A percentile compares a stretch with the other conserved stretches of the same genome.
These are phyloP conservation scores for Hippasteria phrygiana DNA, from an alignment of 53 echinoderm and acorn worm genomes.

Conservation along the genomic window DNA sequence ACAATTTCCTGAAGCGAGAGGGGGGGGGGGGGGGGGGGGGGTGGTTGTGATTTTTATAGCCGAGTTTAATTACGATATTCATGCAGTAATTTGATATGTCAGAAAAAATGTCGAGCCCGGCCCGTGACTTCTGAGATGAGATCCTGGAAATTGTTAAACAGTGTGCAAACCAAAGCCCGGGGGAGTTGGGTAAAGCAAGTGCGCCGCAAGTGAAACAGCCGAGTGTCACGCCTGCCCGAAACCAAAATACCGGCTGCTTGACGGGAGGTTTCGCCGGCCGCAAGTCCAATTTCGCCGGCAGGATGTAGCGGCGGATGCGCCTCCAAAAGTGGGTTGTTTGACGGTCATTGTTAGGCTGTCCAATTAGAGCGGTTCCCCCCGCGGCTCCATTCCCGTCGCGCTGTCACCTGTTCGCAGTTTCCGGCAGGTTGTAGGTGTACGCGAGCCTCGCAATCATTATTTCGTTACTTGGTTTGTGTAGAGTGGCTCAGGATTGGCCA, in stretches of 20 bases:
- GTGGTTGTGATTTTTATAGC: neutral
- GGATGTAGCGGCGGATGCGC: constrained; percentile 32
- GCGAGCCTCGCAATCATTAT: neutral
- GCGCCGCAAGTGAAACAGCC: neutral
- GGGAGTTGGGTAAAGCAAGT: neutral
- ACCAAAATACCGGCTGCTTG: neutral
- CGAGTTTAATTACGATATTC: neutral
- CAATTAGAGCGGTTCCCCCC: neutral
- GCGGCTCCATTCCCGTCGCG: neutral
- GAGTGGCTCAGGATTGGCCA: neutral
- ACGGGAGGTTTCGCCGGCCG: neutral
- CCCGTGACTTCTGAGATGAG: constrained; percentile 16
- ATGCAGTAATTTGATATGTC: neutral
- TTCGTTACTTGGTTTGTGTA: neutral
- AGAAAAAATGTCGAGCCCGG: neutral
- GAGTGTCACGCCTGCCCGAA: neutral
- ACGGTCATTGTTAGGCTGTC: constrained; percentile 27
- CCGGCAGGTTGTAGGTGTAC: constrained; percentile 38
- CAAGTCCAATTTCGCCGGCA: constrained; percentile 16
- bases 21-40: too few species aligned
- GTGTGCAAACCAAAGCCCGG: constrained; percentile 21
- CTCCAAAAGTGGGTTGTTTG: constrained; percentile 29
- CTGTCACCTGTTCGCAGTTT: constrained; percentile 13
- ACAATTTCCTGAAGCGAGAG: neutral
- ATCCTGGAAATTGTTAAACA: constrained; percentile 33